A percentile compares a stretch with the other conserved stretches of the same genome.
Evolutionary conservation across 2,113 vertebrate species (phyloP).

Genomic region (Isichthys henryi): DNA sequence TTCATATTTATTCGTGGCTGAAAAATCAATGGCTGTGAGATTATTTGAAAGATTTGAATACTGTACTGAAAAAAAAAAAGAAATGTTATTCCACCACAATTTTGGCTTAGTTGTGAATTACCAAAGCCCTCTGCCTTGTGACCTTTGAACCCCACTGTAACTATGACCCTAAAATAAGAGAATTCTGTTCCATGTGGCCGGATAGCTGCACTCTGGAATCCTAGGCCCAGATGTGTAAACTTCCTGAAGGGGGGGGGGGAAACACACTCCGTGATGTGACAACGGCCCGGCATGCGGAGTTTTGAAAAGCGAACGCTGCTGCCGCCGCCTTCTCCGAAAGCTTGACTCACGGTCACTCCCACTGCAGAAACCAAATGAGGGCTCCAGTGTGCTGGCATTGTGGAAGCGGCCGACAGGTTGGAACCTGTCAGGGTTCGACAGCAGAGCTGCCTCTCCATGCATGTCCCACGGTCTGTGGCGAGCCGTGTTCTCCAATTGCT

Average conservation of each 20-base stretch:
- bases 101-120: background rate
- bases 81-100: background rate
- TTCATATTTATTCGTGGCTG: background rate
- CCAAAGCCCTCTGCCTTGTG: background rate
- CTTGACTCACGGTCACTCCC: slow-evolving; percentile 43
- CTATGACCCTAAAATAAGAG: background rate
- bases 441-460: slow-evolving; percentile 6
- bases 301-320: background rate
- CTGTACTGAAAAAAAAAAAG: background rate
- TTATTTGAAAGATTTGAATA: background rate
- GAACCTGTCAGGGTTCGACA: slow-evolving; percentile 43
- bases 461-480: background rate
- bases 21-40: background rate
- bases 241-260: background rate
- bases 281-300: background rate
- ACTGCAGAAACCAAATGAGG: slow-evolving; percentile 33
- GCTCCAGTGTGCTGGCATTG: slow-evolving; percentile 28
- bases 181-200: background rate
- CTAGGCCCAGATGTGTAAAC: background rate
- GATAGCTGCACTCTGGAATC: background rate
- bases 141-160: background rate
- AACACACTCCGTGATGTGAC: background rate
- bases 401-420: slow-evolving; percentile 36
- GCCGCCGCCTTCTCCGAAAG: background rate
- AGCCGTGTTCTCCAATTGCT: background rate